Conservation (phyloP, 2,113 vertebrate genomes). For the Sterrhoptilus dennistouni region DNA sequence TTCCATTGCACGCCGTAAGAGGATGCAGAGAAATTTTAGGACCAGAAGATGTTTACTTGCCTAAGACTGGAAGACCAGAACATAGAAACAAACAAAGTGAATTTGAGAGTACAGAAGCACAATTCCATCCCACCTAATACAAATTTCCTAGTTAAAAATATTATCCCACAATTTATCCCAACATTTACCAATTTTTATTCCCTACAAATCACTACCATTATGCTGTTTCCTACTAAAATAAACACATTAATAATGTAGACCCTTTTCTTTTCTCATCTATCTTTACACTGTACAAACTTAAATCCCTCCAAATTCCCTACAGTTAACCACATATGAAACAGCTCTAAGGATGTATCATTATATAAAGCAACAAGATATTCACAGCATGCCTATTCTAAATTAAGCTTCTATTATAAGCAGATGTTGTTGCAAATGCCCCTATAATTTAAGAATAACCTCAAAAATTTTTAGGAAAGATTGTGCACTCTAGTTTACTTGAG, state of each 20-base stretch:
- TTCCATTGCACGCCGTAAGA: fast-evolving
- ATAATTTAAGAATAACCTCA: neutral
- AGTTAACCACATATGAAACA: neutral
- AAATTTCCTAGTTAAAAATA: neutral
- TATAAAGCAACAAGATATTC: neutral
- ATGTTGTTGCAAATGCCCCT: neutral
- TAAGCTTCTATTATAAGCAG: neutral
- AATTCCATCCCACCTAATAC: neutral
- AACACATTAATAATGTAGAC: neutral
- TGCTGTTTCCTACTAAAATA: neutral
- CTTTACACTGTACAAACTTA: neutral
- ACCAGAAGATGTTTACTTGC: neutral
- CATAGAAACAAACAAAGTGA: neutral
- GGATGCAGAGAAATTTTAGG: neutral
- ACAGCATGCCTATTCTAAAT: neutral
- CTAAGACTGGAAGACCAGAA: neutral
- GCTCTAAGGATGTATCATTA: neutral
- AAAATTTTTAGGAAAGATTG: neutral
- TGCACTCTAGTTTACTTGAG: neutral
- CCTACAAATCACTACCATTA: neutral
- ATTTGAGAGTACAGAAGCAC: neutral
- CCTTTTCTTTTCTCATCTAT: neutral
- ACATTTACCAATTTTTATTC: neutral
- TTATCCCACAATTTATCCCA: neutral
- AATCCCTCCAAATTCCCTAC: neutral